These are phyloP conservation scores for Pocillopora meandrina DNA, from an alignment of 92 coral and sea anemone species.

Conservation along the genomic window DNA sequence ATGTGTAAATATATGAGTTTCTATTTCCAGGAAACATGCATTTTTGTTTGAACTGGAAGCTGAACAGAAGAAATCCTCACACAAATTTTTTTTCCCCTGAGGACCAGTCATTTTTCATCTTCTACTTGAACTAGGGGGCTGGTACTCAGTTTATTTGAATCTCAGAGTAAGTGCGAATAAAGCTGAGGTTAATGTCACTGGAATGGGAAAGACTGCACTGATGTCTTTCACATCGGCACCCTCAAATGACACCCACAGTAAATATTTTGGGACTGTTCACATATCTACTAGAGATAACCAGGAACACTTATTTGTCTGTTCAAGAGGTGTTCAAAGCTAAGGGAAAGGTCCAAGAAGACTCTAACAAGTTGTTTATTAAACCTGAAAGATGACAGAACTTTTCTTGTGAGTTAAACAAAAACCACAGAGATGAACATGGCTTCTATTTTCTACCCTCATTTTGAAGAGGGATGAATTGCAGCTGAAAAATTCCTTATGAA, in stretches of 20 bases:
- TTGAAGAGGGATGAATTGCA: too few relatives aligned
- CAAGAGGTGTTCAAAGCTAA: background rate
- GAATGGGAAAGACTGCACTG: background rate
- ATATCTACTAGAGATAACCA: background rate
- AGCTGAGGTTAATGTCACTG: background rate
- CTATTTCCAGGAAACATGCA: too few relatives aligned
- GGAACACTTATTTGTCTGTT: background rate
- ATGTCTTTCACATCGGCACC: background rate
- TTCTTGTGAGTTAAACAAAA: slow-evolving; percentile 1
- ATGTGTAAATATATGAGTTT: too few relatives aligned
- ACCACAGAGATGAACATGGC: background rate
- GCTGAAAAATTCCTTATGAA: too few relatives aligned
- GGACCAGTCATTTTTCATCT: too few relatives aligned
- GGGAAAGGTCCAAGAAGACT: too few relatives aligned
- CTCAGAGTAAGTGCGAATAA: background rate
- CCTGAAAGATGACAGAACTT: slow-evolving; percentile 4
- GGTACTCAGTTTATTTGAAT: slow-evolving; percentile 21
- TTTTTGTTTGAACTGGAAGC: too few relatives aligned
- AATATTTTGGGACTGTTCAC: background rate
- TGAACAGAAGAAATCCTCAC: too few relatives aligned
- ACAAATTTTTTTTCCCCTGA: too few relatives aligned
- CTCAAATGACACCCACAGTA: background rate
- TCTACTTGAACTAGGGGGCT: too few relatives aligned
- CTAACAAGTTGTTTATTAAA: background rate
- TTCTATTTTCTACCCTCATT: background rate